Conservation (phyloP, 2,113 vertebrate genomes). For the Poecilia latipinna region DNA sequence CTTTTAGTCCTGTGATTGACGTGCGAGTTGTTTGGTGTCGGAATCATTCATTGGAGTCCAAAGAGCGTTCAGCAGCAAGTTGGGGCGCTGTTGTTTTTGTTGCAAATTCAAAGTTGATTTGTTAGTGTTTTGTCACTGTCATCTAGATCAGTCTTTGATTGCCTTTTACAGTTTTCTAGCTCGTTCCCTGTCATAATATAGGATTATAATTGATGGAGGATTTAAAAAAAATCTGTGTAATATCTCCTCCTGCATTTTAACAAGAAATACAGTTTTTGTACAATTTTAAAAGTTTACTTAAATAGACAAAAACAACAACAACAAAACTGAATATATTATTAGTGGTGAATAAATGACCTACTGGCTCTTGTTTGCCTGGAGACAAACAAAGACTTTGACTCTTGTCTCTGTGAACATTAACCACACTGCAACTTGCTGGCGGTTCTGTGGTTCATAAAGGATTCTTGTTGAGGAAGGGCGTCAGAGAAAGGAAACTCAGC, state of each 20-base stretch:
- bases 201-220: background rate
- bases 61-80: background rate
- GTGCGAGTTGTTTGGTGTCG: constrained; percentile 56
- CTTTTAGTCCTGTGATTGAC: constrained; percentile 60
- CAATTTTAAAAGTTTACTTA: too few species aligned
- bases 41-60: constrained; percentile 44
- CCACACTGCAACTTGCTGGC: constrained; percentile 29
- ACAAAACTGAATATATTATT: background rate
- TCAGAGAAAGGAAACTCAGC: constrained; percentile 52
- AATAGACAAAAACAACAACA: too few species aligned
- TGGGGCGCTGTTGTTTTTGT: constrained; percentile 25
- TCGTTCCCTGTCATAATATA: background rate
- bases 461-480: constrained; percentile 67
- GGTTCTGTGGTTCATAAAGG: constrained; percentile 30
- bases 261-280: too few species aligned
- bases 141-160: too few species aligned
- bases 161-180: background rate
- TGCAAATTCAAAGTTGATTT: constrained; percentile 29
- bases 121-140: background rate
- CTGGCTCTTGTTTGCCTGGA: constrained; percentile 39
- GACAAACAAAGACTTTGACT: constrained; percentile 32
- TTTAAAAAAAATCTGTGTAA: background rate
- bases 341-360: constrained; percentile 1
- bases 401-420: constrained; percentile 40
- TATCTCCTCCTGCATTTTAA: too few species aligned